Evolutionary conservation across 2,888 invertebrate genomes (phyloP), one percentile per base, ranked within the genome.

Genomic region (Chirona hameri): DNA sequence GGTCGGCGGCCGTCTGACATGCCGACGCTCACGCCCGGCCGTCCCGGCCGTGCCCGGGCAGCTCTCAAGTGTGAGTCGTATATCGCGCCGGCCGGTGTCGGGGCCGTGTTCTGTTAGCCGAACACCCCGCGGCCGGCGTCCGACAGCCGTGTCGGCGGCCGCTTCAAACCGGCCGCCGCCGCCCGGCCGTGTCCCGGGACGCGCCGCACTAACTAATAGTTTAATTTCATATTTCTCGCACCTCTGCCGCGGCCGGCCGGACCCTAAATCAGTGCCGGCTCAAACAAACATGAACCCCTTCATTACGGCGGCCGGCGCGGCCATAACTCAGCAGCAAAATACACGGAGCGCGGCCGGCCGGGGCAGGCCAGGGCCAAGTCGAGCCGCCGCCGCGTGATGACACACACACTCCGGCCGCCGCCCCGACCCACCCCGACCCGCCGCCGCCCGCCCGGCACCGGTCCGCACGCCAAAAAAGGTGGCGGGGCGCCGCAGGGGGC

Each of bases 271-370:
- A 76, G 76, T 7, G 76, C 39, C 76, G 18, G 18, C 76, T 76
- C 76, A 76, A 76, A 76, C 76, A 76, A 76, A 76, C 76, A 76
- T 76, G 76, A 46, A 76, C 76, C 76, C 76, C 76, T 76, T 76
- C 76, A 76, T 76, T 76, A 76, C 18, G 14, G 72, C 29, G 15
- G 72, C 31, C 72, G 72, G 76, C 27, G 39, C 39, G 46, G 21
- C 76, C 24, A 46, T 76, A 76, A 76, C 76, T 76, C 76, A 76
- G 76, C 21, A 39, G 21, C 46, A 76, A 76, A 76, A 46, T 76
- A 76, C 76, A 76, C 76, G 76, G 39, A 27, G 72, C 31, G 31
- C 31, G 14, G 31, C 18, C 72, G 39, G 39, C 39, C 7, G 39
- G 39, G 39, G 31, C 18, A 31, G 39, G 39, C 39, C 7, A 7